Evolutionary conservation across 1,140 invertebrate genomes (phyloP).

Genomic region (Plodia interpunctella): DNA sequence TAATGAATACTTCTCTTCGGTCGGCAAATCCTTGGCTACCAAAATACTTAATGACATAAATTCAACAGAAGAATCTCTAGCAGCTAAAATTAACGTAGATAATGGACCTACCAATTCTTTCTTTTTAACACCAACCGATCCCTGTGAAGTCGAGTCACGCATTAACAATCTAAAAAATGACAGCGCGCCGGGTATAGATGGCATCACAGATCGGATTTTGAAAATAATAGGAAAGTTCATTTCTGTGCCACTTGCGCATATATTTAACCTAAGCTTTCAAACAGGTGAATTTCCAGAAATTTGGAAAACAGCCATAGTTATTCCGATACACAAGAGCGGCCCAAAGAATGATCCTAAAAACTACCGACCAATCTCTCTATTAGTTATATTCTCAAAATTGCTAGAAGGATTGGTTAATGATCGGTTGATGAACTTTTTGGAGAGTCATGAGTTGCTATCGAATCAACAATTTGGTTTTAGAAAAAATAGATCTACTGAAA

Average conservation of each 20-base stretch:
- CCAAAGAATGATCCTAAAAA: background rate
- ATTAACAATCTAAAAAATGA: background rate
- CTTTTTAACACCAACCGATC: background rate
- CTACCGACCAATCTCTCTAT: conserved; percentile 10
- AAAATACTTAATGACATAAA: background rate
- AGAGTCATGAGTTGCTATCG: background rate
- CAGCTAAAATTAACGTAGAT: background rate
- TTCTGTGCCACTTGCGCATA: background rate
- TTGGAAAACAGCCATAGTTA: background rate
- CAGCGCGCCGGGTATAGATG: conserved; percentile 9
- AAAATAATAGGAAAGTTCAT: conserved; percentile 1
- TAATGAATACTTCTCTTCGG: conserved; percentile 2
- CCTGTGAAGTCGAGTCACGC: background rate
- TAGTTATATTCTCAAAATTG: conserved; percentile 3
- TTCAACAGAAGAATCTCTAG: background rate
- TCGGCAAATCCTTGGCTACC: background rate
- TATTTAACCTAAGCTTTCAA: background rate
- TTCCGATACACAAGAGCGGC: conserved; percentile 9
- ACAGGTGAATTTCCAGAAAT: background rate
- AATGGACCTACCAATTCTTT: background rate
- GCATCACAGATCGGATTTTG: background rate
- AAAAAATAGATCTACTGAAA: background rate
- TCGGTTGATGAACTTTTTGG: background rate
- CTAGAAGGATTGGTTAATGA: conserved; percentile 4
- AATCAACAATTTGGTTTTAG: conserved; percentile 12